A percentile compares a stretch with the other conserved stretches of the same genome.
These are phyloP conservation scores for Crambe crambe DNA, from an alignment of 37 sponge, comb jelly and placozoan genomes.

Conservation along the genomic window DNA sequence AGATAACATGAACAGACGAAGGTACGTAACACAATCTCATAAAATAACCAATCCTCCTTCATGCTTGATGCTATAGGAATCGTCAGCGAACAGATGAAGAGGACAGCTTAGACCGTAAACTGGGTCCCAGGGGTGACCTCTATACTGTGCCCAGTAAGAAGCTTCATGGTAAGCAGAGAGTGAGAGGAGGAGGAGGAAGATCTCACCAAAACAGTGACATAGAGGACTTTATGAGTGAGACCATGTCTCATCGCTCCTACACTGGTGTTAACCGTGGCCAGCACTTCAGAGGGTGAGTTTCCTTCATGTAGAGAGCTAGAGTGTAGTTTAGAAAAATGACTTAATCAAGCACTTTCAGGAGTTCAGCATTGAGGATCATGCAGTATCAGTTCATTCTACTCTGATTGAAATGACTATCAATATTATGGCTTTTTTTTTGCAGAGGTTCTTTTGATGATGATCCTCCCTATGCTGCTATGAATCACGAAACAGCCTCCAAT, in stretches of 20 bases:
- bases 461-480: constrained; percentile 1
- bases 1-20: neutral
- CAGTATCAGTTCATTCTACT: too few species aligned
- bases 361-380: too few species aligned
- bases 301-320: neutral
- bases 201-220: constrained; percentile 22
- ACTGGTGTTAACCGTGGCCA: neutral
- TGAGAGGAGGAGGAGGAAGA: neutral
- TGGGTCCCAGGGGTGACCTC: constrained; percentile 43
- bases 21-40: neutral
- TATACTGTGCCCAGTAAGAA: constrained; percentile 44
- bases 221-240: constrained; percentile 22
- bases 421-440: constrained; percentile 9
- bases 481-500: constrained; percentile 44
- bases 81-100: constrained; percentile 1
- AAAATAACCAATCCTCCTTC: too few species aligned
- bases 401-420: too few species aligned
- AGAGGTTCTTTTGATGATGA: constrained; percentile 14
- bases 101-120: constrained; percentile 19
- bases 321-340: too few species aligned
- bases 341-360: too few species aligned
- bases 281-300: neutral
- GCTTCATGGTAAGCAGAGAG: neutral
- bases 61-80: too few species aligned
- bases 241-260: constrained; percentile 23